Evolutionary conservation across 1,140 invertebrate genomes (phyloP), one percentile per base, ranked within the genome.

Genomic region (Heliconius melpomene): DNA sequence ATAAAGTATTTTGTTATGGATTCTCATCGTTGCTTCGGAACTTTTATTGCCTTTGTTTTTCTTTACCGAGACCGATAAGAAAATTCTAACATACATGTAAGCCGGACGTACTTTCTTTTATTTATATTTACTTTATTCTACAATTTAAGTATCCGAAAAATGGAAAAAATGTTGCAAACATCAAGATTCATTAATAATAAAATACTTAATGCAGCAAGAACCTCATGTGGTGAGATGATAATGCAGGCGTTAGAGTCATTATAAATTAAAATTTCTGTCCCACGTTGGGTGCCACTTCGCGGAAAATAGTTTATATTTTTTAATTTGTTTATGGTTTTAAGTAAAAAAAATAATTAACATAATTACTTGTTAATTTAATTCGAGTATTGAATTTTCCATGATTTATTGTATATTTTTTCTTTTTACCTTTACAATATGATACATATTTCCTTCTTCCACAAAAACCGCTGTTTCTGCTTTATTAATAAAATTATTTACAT

Each of bases 1-100:
- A 80, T 76, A 80, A 73, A 72, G 71, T 77, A 80, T 77, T 80
- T 81, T 81, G 23, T 57, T 78, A 78, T 74, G 72, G 77, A 29
- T 46, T 60, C 71, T 72, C 66, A 38, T 38, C 54, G 74, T 46
- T 76, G 54, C 57, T 26, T 40, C 32, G n/a, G 9, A 76, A 20
- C 74, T 76, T 66, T 70, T 76, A 76, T 66, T 66, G 36, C 54
- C 20, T 13, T 40, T 66, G 20, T 60, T 70, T 76, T 70, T 76
- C 32, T 76, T 76, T 71, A 70, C 26, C 23, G 40, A 75, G 40
- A 70, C 50, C 60, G 32, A 76, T 38, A 76, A 60, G 23, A 46
- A 26, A 76, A 23, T 8, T 72, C 32, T 40, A 38, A 72, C 38
- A 72, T 72, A 36, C 7, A 40, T 72, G 32, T 20, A 72, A n/a